phyloP scores from a whole-genome alignment of 2,888 invertebrate genomes.

The Phlogophora meticulosa region DNA sequence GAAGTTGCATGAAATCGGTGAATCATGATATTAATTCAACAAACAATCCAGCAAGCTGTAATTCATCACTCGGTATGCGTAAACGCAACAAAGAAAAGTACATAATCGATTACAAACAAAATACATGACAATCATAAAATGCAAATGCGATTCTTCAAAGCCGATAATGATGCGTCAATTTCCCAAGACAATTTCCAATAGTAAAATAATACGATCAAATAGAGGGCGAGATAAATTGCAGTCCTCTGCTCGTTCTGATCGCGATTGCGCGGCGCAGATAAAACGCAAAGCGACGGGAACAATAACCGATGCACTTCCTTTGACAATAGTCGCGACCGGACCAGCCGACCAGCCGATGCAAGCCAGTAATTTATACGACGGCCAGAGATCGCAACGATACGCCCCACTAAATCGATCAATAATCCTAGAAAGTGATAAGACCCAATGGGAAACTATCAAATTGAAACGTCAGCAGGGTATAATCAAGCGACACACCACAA shows the following conservation, averaged over 20 bases:
- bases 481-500: constrained; percentile 76
- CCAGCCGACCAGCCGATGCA: constrained; percentile 67
- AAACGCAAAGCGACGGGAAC: constrained; percentile 85
- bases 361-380: constrained; percentile 82
- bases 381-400: constrained; percentile 84
- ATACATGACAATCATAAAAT: constrained; percentile 51
- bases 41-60: constrained; percentile 10
- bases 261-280: constrained; percentile 82
- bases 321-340: constrained; percentile 82
- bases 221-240: constrained; percentile 84
- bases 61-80: constrained; percentile 28
- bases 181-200: constrained; percentile 82
- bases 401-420: constrained; percentile 86
- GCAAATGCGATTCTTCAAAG: constrained; percentile 65
- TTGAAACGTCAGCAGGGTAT: constrained; percentile 84
- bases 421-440: constrained; percentile 85
- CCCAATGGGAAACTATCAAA: constrained; percentile 80
- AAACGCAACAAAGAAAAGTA: constrained; percentile 17
- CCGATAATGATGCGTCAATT: constrained; percentile 73
- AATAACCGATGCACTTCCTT: constrained; percentile 90
- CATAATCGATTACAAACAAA: constrained; percentile 22
- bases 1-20: constrained; percentile 47
- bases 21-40: constrained; percentile 49
- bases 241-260: constrained; percentile 73
- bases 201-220: constrained; percentile 82